phyloP scores from a whole-genome alignment of 1,140 invertebrate species.

The Laupala kohalensis region DNA sequence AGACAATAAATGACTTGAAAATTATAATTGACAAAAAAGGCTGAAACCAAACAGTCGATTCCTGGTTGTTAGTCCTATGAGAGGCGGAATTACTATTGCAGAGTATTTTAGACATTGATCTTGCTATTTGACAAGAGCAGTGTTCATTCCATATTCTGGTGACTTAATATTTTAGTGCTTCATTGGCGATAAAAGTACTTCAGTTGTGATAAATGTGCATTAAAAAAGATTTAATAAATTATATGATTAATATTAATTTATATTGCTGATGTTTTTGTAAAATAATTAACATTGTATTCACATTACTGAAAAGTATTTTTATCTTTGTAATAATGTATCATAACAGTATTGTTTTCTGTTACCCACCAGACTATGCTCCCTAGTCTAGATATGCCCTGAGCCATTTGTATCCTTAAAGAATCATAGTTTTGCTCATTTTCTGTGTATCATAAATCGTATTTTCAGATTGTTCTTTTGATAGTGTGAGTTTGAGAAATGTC shows the following conservation, averaged over 20 bases:
- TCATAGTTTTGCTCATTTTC: not conserved
- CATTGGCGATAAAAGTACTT: not conserved
- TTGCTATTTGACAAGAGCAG: not conserved
- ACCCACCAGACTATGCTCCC: not conserved
- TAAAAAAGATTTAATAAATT: not conserved
- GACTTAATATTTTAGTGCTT: not conserved
- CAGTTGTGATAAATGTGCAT: not conserved
- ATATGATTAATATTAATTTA: not conserved
- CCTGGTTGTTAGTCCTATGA: not conserved
- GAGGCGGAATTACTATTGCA: not conserved
- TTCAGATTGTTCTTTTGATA: conserved; percentile 1
- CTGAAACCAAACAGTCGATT: not conserved
- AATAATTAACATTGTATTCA: not conserved
- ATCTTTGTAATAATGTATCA: not conserved
- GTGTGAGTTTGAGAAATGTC: not conserved
- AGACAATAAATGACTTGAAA: conserved; percentile 30
- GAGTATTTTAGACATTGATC: too few relatives aligned
- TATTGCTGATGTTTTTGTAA: not conserved
- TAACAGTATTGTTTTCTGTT: not conserved
- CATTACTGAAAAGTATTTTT: not conserved
- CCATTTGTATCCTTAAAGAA: not conserved
- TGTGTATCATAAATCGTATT: not conserved
- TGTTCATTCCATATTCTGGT: not conserved
- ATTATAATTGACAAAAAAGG: conserved; percentile 22
- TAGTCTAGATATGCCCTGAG: not conserved